A percentile compares a stretch with the other conserved stretches of the same genome.
phyloP scores from a whole-genome alignment of 2,797 vertebrate species.

The Danionella dracula region DNA sequence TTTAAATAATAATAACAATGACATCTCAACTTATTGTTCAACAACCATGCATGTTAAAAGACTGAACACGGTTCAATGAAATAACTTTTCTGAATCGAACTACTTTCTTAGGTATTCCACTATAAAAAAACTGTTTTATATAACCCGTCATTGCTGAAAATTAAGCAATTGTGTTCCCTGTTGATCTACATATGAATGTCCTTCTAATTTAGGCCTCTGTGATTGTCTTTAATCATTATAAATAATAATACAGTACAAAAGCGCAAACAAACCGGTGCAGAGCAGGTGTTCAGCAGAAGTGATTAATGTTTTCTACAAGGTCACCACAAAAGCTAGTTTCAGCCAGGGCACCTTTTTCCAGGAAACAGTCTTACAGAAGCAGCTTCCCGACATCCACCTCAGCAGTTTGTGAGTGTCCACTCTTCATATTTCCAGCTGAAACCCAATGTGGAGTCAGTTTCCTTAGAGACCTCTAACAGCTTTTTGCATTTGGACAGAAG shows the following conservation, averaged over 20 bases:
- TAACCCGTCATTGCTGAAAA: neutral
- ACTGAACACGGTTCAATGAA: too few relatives aligned
- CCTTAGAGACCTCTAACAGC: constrained; percentile 54
- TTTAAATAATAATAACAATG: too few relatives aligned
- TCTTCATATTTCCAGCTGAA: constrained; percentile 70
- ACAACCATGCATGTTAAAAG: too few relatives aligned
- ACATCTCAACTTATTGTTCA: too few relatives aligned
- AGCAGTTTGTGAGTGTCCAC: constrained; percentile 37
- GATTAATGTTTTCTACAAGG: constrained; percentile 56
- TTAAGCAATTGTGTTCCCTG: neutral
- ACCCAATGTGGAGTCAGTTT: constrained; percentile 73
- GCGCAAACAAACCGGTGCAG: constrained; percentile 37
- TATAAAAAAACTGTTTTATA: constrained; percentile 45
- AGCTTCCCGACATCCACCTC: constrained; percentile 66
- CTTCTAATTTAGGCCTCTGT: constrained; percentile 40
- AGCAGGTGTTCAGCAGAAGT: constrained; percentile 53
- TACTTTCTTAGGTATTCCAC: too few relatives aligned
- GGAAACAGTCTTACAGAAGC: constrained; percentile 56
- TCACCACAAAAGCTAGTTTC: constrained; percentile 57
- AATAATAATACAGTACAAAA: constrained; percentile 35
- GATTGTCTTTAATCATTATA: constrained; percentile 48
- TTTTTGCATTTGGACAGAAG: constrained; percentile 60
- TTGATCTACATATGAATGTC: constrained; percentile 26
- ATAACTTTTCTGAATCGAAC: too few relatives aligned
- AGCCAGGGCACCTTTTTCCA: constrained; percentile 60